phyloP scores from a whole-genome alignment of 2,113 vertebrate species.

The Murina feae region DNA sequence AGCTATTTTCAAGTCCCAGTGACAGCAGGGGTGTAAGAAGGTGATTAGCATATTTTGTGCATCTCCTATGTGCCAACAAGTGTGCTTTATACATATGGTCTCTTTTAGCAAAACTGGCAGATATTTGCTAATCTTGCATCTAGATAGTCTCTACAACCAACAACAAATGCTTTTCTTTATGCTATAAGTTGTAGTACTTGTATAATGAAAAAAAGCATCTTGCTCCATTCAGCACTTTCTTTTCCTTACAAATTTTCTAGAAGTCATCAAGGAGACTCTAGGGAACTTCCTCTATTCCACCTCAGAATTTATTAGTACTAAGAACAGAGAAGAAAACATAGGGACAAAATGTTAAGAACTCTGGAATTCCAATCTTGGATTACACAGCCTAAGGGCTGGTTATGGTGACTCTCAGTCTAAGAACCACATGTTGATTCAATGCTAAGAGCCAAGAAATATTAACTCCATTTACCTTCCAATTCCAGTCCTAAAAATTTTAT shows the following conservation, averaged over 20 bases:
- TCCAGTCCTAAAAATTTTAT: neutral
- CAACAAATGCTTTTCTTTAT: constrained; percentile 48
- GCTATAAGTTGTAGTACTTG: neutral
- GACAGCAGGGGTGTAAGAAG: constrained; percentile 42
- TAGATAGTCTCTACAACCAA: constrained; percentile 57
- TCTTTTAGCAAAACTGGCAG: constrained; percentile 57
- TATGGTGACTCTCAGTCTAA: neutral
- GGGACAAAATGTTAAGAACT: neutral
- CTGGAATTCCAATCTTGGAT: neutral
- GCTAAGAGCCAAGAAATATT: neutral
- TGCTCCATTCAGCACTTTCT: neutral
- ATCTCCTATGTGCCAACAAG: constrained; percentile 46
- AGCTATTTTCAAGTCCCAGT: constrained; percentile 52
- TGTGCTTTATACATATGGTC: constrained; percentile 54
- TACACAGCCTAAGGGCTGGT: neutral
- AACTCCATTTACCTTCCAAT: neutral
- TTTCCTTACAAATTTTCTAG: neutral
- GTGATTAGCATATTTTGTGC: constrained; percentile 56
- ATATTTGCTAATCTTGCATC: constrained; percentile 63
- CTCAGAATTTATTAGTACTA: neutral
- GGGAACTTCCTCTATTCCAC: neutral
- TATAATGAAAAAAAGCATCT: neutral
- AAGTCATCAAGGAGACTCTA: neutral
- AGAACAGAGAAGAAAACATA: neutral
- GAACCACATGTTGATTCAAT: neutral